phyloP scores from a whole-genome alignment of 2,888 invertebrate genomes.

The Phaonia tiefii region DNA sequence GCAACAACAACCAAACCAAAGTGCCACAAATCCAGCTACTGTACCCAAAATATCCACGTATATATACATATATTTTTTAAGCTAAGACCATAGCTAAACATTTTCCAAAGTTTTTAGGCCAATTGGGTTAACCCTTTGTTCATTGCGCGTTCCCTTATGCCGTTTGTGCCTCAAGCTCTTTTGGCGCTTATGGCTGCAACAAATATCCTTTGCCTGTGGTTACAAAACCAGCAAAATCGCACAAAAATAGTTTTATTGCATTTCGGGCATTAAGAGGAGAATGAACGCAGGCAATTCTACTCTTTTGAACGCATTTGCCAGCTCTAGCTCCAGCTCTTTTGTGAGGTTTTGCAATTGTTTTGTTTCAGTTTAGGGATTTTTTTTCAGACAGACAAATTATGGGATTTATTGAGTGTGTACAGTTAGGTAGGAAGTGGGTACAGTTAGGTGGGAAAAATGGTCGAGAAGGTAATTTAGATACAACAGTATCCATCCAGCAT shows the following conservation, averaged over 20 bases:
- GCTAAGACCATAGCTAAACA: conserved; percentile 42
- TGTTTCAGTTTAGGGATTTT: not conserved
- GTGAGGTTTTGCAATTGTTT: conserved; percentile 30
- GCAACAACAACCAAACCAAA: conserved; percentile 20
- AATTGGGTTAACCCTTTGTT: conserved; percentile 70
- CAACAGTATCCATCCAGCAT: no score
- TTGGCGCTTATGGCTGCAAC: conserved; percentile 40
- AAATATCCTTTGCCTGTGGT: conserved; percentile 62
- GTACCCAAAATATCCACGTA: no score
- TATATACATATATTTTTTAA: not conserved
- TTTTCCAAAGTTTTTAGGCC: conserved; percentile 53
- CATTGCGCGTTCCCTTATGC: conserved; percentile 47
- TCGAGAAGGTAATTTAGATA: no score
- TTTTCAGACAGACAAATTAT: conserved; percentile 23
- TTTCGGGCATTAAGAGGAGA: conserved; percentile 29
- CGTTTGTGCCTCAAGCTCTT: conserved; percentile 29
- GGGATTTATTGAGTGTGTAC: not conserved
- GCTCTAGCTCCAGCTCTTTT: conserved; percentile 27
- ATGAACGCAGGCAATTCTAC: conserved; percentile 4
- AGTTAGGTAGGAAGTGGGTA: no score
- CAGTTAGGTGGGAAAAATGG: no score
- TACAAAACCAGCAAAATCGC: conserved; percentile 47
- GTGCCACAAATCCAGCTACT: conserved; percentile 51
- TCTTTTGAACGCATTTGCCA: conserved; percentile 38
- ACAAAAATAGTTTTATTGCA: conserved; percentile 50